phyloP scores from a whole-genome alignment of 2,797 vertebrate species.

The Hyperoplus lanceolatus region DNA sequence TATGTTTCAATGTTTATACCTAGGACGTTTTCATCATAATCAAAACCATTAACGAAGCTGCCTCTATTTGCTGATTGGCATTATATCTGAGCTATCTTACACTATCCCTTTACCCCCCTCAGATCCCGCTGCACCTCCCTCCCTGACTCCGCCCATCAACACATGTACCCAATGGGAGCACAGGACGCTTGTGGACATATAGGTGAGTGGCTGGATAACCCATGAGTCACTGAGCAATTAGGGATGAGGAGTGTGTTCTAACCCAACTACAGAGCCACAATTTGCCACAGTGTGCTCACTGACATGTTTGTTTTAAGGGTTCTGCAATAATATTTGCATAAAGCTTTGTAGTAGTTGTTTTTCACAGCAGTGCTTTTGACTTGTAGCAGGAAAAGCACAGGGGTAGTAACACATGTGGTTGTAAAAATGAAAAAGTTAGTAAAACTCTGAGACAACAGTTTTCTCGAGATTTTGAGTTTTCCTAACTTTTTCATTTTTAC shows the following conservation, averaged over 20 bases:
- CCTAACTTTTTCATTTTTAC: too few species aligned
- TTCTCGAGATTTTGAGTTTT: too few species aligned
- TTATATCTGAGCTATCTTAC: constrained; percentile 6
- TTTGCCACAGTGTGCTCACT: too few species aligned
- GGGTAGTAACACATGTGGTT: too few species aligned
- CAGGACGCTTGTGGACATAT: constrained; percentile 63
- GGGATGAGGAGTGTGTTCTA: background rate
- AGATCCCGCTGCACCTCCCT: constrained; percentile 77
- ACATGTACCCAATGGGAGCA: constrained; percentile 16
- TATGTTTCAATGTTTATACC: background rate
- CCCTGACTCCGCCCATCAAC: constrained; percentile 23
- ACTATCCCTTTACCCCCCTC: constrained; percentile 4
- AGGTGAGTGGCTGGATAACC: constrained; percentile 51
- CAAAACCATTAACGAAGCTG: background rate
- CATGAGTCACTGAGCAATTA: background rate
- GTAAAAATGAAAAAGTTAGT: too few species aligned
- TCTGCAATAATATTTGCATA: too few species aligned
- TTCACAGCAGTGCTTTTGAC: background rate
- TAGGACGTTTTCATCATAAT: background rate
- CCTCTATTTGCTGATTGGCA: background rate
- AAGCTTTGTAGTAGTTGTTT: background rate
- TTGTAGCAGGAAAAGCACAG: background rate
- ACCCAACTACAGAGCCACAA: background rate
- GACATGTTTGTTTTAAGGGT: too few species aligned
- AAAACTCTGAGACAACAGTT: too few species aligned